phyloP scores from a whole-genome alignment of 2,888 invertebrate genomes.

The Diarsia brunnea region DNA sequence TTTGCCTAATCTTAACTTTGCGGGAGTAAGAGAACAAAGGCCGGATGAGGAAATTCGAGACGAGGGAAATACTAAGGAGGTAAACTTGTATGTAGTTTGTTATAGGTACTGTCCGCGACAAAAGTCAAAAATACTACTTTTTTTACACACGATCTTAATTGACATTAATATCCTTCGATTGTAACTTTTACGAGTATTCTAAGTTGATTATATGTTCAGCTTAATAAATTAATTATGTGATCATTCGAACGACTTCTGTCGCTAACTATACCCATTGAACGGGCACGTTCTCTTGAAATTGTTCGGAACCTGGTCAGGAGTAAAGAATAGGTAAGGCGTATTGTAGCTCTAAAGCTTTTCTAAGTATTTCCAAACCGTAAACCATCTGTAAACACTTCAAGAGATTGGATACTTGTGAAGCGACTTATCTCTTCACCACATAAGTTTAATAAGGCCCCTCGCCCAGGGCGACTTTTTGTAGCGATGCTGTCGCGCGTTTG shows the following conservation, averaged over 20 bases:
- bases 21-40: slow-evolving; percentile 14
- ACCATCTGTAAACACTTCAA: slow-evolving; percentile 24
- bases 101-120: not conserved
- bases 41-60: not conserved
- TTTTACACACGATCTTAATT: not conserved
- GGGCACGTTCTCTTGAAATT: not conserved
- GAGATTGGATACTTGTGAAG: slow-evolving; percentile 10
- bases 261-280: not conserved
- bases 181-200: not conserved
- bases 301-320: not conserved
- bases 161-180: not conserved
- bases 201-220: not conserved
- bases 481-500: too few species aligned
- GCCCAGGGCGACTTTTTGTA: too few species aligned
- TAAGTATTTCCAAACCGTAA: slow-evolving; percentile 8
- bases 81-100: not conserved
- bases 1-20: slow-evolving; percentile 38
- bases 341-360: slow-evolving; percentile 10
- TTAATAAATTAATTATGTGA: not conserved
- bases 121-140: not conserved
- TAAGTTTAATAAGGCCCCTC: not conserved
- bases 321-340: not conserved
- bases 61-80: slow-evolving; percentile 2
- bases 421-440: not conserved
- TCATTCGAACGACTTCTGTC: not conserved